Conservation (phyloP, 2,113 vertebrate genomes). For the Erythrocercus mccallii region DNA sequence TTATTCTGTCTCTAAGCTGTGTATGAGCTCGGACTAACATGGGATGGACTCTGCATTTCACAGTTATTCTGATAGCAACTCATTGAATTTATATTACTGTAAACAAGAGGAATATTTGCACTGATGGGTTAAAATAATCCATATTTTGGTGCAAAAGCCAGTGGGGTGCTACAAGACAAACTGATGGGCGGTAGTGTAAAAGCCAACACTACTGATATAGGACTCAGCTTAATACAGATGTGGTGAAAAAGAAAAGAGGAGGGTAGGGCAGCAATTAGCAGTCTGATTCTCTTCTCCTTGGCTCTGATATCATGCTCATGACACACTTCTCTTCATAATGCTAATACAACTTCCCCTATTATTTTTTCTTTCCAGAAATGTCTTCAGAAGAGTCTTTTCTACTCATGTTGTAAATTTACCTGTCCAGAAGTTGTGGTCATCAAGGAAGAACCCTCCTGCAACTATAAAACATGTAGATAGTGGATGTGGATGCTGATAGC, state of each 20-base stretch:
- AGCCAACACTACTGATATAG: not conserved
- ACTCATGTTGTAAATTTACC: not conserved
- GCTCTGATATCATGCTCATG: not conserved
- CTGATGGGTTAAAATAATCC: not conserved
- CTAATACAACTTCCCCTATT: not conserved
- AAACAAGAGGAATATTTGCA: not conserved
- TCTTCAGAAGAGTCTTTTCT: not conserved
- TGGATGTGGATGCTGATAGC: constrained; percentile 14
- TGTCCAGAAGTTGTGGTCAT: not conserved
- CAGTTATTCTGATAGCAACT: not conserved
- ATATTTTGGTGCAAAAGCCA: not conserved
- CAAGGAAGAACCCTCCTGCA: not conserved
- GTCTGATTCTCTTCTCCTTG: not conserved
- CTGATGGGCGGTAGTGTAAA: not conserved
- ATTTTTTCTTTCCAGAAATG: not conserved
- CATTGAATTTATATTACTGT: not conserved
- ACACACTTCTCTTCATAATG: not conserved
- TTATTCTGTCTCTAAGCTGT: not conserved
- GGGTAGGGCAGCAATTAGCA: not conserved
- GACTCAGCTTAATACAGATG: not conserved
- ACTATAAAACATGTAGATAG: not conserved
- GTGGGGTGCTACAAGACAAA: not conserved
- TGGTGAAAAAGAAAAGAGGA: not conserved
- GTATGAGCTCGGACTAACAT: not conserved
- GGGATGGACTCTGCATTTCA: not conserved